Percentiles rank a stretch among this genome's conserved stretches.
Evolutionary conservation across 2,113 vertebrate species (phyloP).

Genomic region (Cairina moschata): DNA sequence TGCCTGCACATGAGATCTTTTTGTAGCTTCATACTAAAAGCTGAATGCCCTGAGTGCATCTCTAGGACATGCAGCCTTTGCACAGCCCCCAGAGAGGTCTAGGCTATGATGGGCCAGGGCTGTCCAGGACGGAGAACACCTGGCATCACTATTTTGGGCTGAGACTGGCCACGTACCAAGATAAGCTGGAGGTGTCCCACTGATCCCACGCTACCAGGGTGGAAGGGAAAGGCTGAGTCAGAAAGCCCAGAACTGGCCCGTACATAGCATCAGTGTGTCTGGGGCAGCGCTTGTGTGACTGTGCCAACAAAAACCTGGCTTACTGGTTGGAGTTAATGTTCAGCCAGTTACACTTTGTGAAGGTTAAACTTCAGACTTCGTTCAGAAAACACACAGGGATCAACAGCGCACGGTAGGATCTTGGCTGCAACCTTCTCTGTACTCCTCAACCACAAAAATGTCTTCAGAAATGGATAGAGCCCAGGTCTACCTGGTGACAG

Average conservation of each 20-base stretch:
- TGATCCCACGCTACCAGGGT: fast-evolving
- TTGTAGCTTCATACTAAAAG: background rate
- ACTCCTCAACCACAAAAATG: background rate
- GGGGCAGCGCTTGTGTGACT: background rate
- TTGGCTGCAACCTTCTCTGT: background rate
- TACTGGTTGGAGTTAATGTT: background rate
- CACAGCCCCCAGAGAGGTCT: background rate
- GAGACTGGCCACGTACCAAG: background rate
- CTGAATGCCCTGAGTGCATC: background rate
- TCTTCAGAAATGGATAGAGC: background rate
- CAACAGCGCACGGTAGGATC: background rate
- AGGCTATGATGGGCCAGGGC: background rate
- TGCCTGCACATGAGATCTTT: background rate
- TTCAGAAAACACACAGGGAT: background rate
- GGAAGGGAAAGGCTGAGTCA: background rate
- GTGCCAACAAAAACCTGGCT: background rate
- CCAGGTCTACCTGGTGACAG: constrained; percentile 57
- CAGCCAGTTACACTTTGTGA: background rate
- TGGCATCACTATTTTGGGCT: background rate
- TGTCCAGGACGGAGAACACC: background rate
- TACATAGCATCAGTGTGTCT: fast-evolving
- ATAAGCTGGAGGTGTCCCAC: background rate
- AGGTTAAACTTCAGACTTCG: constrained; percentile 5
- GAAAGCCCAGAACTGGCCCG: background rate
- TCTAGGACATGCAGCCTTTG: background rate